Conservation (phyloP, 2,797 vertebrate genomes). For the Calcarius lapponicus region DNA sequence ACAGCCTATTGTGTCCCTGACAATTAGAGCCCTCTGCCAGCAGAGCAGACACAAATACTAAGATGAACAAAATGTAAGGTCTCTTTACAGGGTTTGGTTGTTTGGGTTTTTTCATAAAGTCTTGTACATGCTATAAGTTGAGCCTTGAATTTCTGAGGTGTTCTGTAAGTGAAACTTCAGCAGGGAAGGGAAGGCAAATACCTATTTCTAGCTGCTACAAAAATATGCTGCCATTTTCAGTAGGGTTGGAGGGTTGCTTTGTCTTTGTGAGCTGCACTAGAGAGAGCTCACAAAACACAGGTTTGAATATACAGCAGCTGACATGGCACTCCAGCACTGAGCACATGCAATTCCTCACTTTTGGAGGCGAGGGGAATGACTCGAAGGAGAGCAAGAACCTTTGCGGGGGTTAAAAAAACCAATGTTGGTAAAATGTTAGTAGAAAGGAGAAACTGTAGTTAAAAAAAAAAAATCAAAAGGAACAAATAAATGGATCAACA, state of each 20-base stretch:
- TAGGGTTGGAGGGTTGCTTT: background rate
- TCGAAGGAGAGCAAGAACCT: background rate
- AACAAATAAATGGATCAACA: background rate
- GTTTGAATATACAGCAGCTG: background rate
- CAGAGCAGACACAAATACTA: slow-evolving; percentile 50
- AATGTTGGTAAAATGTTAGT: background rate
- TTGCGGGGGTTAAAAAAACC: background rate
- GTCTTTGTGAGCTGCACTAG: background rate
- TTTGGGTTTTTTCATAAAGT: background rate
- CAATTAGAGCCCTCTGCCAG: slow-evolving; percentile 61
- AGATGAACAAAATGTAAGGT: background rate
- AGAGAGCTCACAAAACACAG: background rate
- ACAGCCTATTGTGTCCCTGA: slow-evolving; percentile 51
- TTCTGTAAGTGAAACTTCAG: background rate
- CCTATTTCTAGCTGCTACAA: background rate
- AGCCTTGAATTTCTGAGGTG: background rate
- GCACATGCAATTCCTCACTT: accelerated
- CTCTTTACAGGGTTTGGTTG: background rate
- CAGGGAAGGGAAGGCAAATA: background rate
- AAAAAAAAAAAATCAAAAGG: background rate
- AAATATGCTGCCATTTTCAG: background rate
- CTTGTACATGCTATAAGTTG: background rate
- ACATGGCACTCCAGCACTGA: background rate
- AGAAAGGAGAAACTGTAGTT: background rate
- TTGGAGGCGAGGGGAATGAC: background rate